These are phyloP conservation scores for Drosophila sp. DNA, from an alignment of 1,140 invertebrate species.

Conservation along the genomic window DNA sequence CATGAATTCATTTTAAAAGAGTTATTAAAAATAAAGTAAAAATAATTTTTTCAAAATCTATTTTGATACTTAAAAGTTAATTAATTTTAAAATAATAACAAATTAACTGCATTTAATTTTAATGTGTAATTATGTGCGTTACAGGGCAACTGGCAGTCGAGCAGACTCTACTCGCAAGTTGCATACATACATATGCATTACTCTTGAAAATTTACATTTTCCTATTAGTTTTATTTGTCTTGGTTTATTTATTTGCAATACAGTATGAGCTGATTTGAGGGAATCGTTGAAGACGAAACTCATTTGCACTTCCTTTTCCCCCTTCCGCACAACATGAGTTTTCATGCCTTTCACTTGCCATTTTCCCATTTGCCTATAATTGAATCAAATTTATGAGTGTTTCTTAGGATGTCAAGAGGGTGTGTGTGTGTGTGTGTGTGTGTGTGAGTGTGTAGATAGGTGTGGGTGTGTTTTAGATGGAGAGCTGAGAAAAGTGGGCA, in stretches of 20 bases:
- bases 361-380: constrained; percentile 33
- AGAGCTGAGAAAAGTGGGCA: constrained; percentile 31
- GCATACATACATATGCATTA: background rate
- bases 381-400: constrained; percentile 50
- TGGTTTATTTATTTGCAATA: background rate
- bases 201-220: background rate
- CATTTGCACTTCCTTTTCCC: constrained; percentile 15
- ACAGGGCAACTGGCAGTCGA: background rate
- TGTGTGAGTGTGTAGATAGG: background rate
- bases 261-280: background rate
- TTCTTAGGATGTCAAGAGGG: constrained; percentile 7
- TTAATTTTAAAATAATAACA: too few relatives aligned
- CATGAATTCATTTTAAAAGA: background rate
- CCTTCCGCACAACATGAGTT: constrained; percentile 13
- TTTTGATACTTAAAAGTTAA: too few relatives aligned
- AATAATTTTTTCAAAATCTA: too few relatives aligned
- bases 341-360: constrained; percentile 37
- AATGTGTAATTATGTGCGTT: too few relatives aligned
- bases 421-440: background rate
- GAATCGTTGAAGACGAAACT: constrained; percentile 8
- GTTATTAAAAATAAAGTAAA: background rate
- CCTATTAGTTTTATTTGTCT: background rate
- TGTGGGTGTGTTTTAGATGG: constrained; percentile 3
- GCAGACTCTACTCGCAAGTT: background rate
- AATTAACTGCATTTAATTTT: too few relatives aligned